These are phyloP conservation scores for Heliconius hortense DNA, from an alignment of 2,888 invertebrate species.

Conservation along the genomic window DNA sequence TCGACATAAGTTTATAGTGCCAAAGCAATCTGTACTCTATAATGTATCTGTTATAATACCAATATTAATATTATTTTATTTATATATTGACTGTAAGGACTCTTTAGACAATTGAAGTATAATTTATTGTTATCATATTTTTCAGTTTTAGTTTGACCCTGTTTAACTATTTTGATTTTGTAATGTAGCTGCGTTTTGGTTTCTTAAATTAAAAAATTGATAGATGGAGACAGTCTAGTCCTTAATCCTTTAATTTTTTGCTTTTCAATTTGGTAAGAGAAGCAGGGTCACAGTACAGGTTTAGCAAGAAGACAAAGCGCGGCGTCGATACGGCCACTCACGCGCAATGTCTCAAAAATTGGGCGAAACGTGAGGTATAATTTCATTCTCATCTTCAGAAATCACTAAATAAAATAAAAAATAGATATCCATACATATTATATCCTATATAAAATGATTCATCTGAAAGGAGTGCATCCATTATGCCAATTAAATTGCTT, in stretches of 20 bases:
- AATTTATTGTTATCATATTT: background rate
- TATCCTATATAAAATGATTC: constrained; percentile 54
- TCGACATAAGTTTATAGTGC: constrained; percentile 35
- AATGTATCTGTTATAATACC: constrained; percentile 21
- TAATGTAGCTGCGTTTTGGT: background rate
- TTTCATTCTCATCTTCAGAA: background rate
- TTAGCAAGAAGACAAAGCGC: no score
- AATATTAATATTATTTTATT: constrained; percentile 28
- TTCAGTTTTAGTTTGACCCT: background rate
- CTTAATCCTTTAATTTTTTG: background rate
- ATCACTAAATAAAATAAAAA: background rate
- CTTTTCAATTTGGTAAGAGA: background rate
- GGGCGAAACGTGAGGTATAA: no score
- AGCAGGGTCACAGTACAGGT: background rate
- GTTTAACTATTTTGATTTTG: background rate
- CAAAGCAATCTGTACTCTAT: constrained; percentile 35
- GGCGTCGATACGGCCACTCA: no score
- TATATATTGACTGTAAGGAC: constrained; percentile 8
- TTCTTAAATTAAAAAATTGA: background rate
- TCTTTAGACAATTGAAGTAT: background rate
- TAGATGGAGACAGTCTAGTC: background rate
- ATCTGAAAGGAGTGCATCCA: constrained; percentile 61
- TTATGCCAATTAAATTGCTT: constrained; percentile 58
- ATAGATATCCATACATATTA: background rate
- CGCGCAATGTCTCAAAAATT: background rate